These are phyloP conservation scores for Valencia hispanica DNA, from an alignment of 2,797 vertebrate species.

Conservation along the genomic window DNA sequence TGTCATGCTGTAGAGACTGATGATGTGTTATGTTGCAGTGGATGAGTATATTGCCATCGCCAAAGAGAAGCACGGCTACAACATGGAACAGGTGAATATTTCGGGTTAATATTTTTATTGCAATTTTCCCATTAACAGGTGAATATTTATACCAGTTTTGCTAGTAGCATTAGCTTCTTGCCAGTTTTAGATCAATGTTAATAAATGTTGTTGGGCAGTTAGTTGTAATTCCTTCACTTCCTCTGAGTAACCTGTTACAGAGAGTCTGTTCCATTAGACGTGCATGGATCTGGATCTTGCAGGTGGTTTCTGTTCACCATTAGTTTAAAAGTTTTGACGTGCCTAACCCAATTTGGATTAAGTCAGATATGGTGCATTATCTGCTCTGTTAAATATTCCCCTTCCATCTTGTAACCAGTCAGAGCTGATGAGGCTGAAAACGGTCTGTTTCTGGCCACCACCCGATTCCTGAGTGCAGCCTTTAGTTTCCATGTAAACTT, in stretches of 20 bases:
- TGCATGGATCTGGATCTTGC: background rate
- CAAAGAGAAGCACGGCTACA: slow-evolving; percentile 97
- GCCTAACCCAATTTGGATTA: background rate
- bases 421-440: background rate
- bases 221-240: background rate
- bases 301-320: background rate
- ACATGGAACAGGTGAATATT: slow-evolving; percentile 89
- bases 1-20: background rate
- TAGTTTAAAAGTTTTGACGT: background rate
- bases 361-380: background rate
- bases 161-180: background rate
- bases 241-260: background rate
- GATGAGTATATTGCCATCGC: slow-evolving; percentile 95
- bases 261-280: background rate
- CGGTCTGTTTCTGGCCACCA: background rate
- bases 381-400: background rate
- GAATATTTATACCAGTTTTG: background rate
- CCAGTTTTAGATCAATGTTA: background rate
- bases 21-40: slow-evolving; percentile 79
- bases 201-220: background rate
- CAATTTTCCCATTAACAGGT: no score
- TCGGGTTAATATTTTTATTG: no score
- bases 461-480: background rate
- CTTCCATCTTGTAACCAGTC: no score
- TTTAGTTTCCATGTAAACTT: background rate